Percentiles rank a stretch among this genome's conserved stretches.
Conservation (phyloP, 2,888 invertebrate genomes). For the Melanostoma scalare region DNA sequence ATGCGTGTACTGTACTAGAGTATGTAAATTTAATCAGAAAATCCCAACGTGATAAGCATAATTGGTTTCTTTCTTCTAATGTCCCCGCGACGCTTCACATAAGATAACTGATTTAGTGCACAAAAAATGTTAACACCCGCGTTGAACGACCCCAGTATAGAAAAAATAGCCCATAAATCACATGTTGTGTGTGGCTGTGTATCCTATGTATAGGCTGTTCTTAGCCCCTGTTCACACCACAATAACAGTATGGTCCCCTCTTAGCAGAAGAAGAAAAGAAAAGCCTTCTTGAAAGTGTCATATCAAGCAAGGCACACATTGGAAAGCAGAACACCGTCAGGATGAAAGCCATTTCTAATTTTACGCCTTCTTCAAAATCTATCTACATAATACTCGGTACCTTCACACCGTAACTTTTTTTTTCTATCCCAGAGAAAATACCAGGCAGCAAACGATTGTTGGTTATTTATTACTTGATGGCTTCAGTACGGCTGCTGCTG, state of each 20-base stretch:
- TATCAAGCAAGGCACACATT: slow-evolving; percentile 28
- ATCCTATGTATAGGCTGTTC: slow-evolving; percentile 15
- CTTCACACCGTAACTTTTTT: slow-evolving; percentile 2
- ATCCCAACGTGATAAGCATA: slow-evolving; percentile 44
- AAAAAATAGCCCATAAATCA: slow-evolving; percentile 59
- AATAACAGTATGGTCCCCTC: neutral
- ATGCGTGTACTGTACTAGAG: too few relatives aligned
- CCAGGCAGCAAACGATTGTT: slow-evolving; percentile 58
- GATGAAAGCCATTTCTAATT: slow-evolving; percentile 48
- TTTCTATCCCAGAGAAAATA: slow-evolving; percentile 12
- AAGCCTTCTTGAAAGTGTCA: slow-evolving; percentile 35
- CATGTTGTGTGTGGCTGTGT: slow-evolving; percentile 24
- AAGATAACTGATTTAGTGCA: slow-evolving; percentile 60
- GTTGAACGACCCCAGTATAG: slow-evolving; percentile 39
- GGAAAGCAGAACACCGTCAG: slow-evolving; percentile 31
- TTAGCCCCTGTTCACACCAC: slow-evolving; percentile 31
- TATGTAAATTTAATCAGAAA: slow-evolving; percentile 44
- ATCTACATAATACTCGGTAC: neutral
- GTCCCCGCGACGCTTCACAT: slow-evolving; percentile 39
- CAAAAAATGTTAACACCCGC: slow-evolving; percentile 56
- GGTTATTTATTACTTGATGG: slow-evolving; percentile 64
- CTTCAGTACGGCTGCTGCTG: slow-evolving; percentile 55
- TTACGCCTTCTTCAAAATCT: slow-evolving; percentile 14
- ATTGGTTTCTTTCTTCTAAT: slow-evolving; percentile 32
- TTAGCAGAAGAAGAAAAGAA: neutral